A percentile compares a stretch with the other conserved stretches of the same genome.
Conservation (phyloP, 2,888 invertebrate genomes). For the Acleris emargana region DNA sequence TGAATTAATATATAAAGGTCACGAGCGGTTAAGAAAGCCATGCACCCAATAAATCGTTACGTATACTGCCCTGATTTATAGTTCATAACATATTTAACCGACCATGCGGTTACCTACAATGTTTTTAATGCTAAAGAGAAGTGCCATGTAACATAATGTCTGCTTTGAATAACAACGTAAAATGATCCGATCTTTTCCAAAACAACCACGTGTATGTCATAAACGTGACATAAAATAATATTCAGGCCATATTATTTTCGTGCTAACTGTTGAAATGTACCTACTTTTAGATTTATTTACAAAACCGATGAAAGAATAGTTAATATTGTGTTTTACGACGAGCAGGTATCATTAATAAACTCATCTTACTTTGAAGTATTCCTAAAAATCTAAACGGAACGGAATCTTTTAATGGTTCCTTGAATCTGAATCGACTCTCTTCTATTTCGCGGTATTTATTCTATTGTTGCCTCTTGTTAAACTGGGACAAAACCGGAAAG, state of each 20-base stretch:
- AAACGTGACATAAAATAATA: too few species aligned
- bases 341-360: constrained; percentile 26
- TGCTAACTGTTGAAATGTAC: background rate
- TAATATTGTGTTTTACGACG: constrained; percentile 24
- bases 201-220: too few species aligned
- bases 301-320: constrained; percentile 31
- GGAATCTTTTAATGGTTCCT: constrained; percentile 14
- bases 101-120: background rate
- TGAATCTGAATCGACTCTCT: constrained; percentile 5
- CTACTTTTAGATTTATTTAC: constrained; percentile 14
- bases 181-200: too few species aligned
- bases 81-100: constrained; percentile 10
- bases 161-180: too few species aligned
- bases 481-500: too few species aligned
- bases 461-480: too few species aligned
- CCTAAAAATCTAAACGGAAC: constrained; percentile 18
- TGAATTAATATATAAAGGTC: constrained; percentile 32
- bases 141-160: too few species aligned
- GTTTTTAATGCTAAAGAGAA: constrained; percentile 6
- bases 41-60: constrained; percentile 20
- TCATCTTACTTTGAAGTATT: constrained; percentile 31
- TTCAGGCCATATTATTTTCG: too few species aligned
- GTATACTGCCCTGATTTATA: constrained; percentile 25
- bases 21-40: constrained; percentile 18
- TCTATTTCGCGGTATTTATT: too few species aligned